These are phyloP conservation scores for Gobio gobio DNA, from an alignment of 2,113 vertebrate species.

Conservation along the genomic window DNA sequence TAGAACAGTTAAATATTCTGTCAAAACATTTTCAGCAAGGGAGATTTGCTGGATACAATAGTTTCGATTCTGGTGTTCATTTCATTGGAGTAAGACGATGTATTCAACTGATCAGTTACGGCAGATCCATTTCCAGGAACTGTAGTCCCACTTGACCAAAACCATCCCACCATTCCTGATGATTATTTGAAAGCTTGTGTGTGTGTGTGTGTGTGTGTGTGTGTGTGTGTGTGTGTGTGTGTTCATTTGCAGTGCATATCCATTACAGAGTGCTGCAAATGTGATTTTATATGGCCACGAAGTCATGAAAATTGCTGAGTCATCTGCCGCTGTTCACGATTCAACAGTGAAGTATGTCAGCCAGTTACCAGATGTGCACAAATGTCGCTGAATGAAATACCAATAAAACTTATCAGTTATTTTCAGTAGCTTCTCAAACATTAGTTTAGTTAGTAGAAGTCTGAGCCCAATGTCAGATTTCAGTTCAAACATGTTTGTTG, in stretches of 20 bases:
- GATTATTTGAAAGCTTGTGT: conserved; percentile 7
- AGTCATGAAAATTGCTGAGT: conserved; percentile 20
- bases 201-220: conserved; percentile 3
- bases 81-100: not conserved
- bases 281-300: conserved; percentile 21
- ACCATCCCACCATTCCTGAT: conserved; percentile 10
- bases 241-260: not conserved
- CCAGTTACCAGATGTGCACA: not conserved
- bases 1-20: not conserved
- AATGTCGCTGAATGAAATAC: not conserved
- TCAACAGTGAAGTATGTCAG: conserved; percentile 8
- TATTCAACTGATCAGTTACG: conserved; percentile 17
- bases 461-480: not conserved
- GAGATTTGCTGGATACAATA: not conserved
- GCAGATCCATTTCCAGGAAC: conserved; percentile 19
- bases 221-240: conserved; percentile 22
- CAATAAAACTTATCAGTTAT: not conserved
- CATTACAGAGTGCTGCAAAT: conserved; percentile 10
- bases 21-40: conserved; percentile 4
- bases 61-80: not conserved
- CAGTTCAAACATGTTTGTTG: not conserved
- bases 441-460: not conserved
- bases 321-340: not conserved
- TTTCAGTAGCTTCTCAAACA: not conserved
- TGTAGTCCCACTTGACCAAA: conserved; percentile 14